Base-by-base conservation (phyloP, 2,888 invertebrate species). In the Synanthedon myopaeformis region DNA sequence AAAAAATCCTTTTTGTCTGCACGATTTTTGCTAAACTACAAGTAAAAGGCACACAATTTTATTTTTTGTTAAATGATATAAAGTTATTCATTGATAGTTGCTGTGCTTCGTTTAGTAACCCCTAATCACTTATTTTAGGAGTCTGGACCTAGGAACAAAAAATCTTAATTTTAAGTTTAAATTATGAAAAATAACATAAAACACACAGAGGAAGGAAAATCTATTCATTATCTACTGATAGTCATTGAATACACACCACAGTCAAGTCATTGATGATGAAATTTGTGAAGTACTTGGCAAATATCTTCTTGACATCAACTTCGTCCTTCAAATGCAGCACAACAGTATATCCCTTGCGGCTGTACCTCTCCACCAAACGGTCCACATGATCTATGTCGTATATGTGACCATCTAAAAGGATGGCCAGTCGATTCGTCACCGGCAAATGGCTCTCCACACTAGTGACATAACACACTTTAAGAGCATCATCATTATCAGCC, bases 361-460 rank as follows among this genome's bases (percentile, higher is more conserved):
- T 75, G 66, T 83, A 76, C 1, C 82, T 69, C 4, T 62, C 70
- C 13, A 82, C 69, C 49, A 83, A 58, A 0, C 62, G 61, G 56
- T 82, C 82, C 13, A 83, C 63, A 0, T 68, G 61, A 58, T 79
- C 85, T 10, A 83, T 63, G 61, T 84, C 85, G 61, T 67, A 76
- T 23, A 84, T 71, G 12, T 57, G 48, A 1, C 85, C 85, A 56
- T 81, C 76, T 10, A 76, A 55, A 11, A 85, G 51, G 53, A 85
- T 72, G 1, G 74, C 84, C 17, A 85, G 59, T 0, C 75, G 72
- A 56, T 67, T 75, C 0, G 81, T 76, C 50, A 83, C 63, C 10
- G 85, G 81, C 70, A 82, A 60, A 59, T 80, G 79, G 51, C 68
- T 69, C 62, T 85, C 84, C 28, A 82, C 73, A 53, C 85, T 85